These are phyloP conservation scores for Cryptoprocta ferox DNA, from an alignment of 2,797 vertebrate species.

Conservation along the genomic window DNA sequence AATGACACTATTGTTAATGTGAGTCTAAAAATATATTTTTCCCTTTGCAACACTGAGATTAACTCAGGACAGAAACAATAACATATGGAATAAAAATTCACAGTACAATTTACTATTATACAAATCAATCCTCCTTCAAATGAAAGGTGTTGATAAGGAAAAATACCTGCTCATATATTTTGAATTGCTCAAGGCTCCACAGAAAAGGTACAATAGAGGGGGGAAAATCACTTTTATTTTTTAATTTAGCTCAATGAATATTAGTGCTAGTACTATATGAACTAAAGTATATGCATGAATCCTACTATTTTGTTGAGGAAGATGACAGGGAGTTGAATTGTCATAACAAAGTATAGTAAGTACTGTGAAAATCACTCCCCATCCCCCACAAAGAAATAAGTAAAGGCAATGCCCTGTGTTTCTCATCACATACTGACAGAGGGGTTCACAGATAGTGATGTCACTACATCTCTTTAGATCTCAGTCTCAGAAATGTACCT, in stretches of 20 bases:
- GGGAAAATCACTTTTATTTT: neutral
- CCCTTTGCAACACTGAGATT: neutral
- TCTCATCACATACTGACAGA: neutral
- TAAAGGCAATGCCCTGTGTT: neutral
- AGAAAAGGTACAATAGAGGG: neutral
- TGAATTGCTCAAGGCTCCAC: neutral
- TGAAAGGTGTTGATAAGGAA: neutral
- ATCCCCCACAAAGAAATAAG: neutral
- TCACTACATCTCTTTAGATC: neutral
- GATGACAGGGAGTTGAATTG: neutral
- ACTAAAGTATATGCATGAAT: neutral
- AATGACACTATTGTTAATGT: neutral
- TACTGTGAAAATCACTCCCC: neutral
- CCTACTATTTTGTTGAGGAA: neutral
- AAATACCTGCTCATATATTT: neutral
- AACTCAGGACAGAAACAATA: neutral
- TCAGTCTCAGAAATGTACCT: conserved; percentile 5
- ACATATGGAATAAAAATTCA: neutral
- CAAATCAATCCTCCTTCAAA: neutral
- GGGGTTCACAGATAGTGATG: neutral
- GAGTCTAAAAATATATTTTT: neutral
- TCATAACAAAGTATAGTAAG: neutral
- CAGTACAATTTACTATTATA: neutral
- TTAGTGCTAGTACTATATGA: neutral
- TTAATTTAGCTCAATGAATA: neutral